A percentile compares a stretch with the other conserved stretches of the same genome.
These are phyloP conservation scores for Moxostoma hubbsi DNA, from an alignment of 2,797 vertebrate genomes.

Conservation along the genomic window DNA sequence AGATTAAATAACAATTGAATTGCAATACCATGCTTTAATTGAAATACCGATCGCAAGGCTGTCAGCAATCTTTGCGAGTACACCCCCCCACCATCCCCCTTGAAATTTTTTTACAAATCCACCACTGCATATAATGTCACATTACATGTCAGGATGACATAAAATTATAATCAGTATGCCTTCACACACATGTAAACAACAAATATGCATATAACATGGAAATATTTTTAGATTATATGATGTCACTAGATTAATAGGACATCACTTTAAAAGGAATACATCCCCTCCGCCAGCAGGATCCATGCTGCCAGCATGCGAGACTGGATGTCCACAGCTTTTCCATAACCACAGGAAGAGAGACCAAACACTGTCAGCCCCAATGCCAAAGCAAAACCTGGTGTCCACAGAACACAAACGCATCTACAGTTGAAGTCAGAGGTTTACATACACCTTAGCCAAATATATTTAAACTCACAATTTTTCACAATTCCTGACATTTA, in stretches of 20 bases:
- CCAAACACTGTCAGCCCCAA: slow-evolving; percentile 87
- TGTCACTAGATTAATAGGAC: background rate
- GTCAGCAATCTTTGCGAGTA: too few relatives aligned
- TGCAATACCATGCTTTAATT: too few relatives aligned
- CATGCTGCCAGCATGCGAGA: slow-evolving; percentile 86
- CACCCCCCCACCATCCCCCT: too few relatives aligned
- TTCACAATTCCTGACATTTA: too few relatives aligned
- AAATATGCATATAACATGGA: background rate
- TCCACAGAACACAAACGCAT: slow-evolving; percentile 70
- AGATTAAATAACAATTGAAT: too few relatives aligned
- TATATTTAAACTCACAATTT: too few relatives aligned
- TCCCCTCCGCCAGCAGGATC: slow-evolving; percentile 90
- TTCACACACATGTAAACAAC: background rate
- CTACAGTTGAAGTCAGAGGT: too few relatives aligned
- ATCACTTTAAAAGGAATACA: background rate
- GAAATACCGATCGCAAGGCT: too few relatives aligned
- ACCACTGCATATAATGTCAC: too few relatives aligned
- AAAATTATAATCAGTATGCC: background rate
- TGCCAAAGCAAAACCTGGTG: slow-evolving; percentile 89
- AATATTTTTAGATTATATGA: too few relatives aligned
- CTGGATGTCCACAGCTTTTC: slow-evolving; percentile 88
- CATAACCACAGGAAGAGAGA: slow-evolving; percentile 86
- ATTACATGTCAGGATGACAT: background rate
- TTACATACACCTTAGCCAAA: too few relatives aligned
- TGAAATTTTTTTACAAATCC: too few relatives aligned